Percentiles rank a stretch among this genome's conserved stretches.
Conservation (phyloP, 2,888 invertebrate species). For the Ornithoptera alexandrae region DNA sequence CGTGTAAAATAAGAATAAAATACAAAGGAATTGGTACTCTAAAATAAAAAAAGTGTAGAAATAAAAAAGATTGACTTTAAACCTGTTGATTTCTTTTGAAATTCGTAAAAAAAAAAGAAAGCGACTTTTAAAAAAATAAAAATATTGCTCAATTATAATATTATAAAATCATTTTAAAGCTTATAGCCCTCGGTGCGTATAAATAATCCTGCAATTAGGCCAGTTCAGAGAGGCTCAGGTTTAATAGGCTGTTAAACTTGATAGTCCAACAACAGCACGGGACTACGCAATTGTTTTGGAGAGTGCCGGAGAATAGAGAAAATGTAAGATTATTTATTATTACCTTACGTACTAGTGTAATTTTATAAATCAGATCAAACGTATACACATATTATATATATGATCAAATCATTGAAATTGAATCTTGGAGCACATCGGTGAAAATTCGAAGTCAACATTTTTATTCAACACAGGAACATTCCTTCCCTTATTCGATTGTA, state of each 20-base stretch:
- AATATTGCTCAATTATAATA: background rate
- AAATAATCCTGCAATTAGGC: constrained; percentile 73
- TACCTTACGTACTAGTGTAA: background rate
- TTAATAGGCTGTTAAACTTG: constrained; percentile 73
- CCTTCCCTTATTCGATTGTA: too few relatives aligned
- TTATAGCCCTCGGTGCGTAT: constrained; percentile 37
- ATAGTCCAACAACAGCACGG: constrained; percentile 63
- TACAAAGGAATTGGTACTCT: too few relatives aligned
- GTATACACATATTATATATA: too few relatives aligned
- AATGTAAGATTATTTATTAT: background rate
- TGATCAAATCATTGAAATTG: too few relatives aligned
- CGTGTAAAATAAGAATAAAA: too few relatives aligned
- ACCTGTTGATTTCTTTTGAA: too few relatives aligned
- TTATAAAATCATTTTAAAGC: constrained; percentile 6
- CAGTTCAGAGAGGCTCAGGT: constrained; percentile 61
- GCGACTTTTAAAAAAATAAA: background rate
- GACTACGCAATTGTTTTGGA: constrained; percentile 55
- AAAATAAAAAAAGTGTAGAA: too few relatives aligned
- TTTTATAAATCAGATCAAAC: too few relatives aligned
- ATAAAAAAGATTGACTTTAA: too few relatives aligned
- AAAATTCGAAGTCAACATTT: too few relatives aligned
- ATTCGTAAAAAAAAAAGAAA: background rate
- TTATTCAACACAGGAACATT: too few relatives aligned
- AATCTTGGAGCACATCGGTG: too few relatives aligned
- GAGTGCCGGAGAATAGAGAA: background rate